A percentile compares a stretch with the other conserved stretches of the same genome.
These are phyloP conservation scores for Crambe crambe DNA, from an alignment of 37 sponge, comb jelly and placozoan genomes.

Conservation along the genomic window DNA sequence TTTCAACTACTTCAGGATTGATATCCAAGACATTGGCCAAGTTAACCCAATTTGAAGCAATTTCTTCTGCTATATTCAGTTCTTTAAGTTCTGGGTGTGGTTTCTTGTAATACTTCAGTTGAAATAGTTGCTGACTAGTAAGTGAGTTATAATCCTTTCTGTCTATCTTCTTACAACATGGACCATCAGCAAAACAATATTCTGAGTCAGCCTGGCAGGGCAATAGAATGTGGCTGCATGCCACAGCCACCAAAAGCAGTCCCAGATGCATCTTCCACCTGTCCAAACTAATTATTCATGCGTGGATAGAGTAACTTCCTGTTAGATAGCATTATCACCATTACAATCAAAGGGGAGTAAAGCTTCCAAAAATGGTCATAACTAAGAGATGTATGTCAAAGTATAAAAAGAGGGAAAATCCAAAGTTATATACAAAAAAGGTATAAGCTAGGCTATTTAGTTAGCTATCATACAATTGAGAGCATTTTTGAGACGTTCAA, in stretches of 20 bases:
- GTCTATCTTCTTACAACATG: not conserved
- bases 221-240: not conserved
- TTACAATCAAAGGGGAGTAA: no score
- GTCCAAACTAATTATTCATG: no score
- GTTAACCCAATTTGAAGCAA: not conserved
- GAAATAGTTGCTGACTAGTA: not conserved
- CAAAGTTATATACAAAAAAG: no score
- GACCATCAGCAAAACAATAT: not conserved
- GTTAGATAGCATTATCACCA: no score
- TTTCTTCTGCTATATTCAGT: no score
- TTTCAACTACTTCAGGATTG: not conserved
- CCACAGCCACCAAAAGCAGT: no score
- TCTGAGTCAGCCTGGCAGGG: not conserved
- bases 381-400: no score
- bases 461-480: not conserved
- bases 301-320: no score
- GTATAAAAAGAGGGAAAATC: not conserved
- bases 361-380: no score
- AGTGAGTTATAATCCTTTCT: not conserved
- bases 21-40: not conserved
- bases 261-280: no score
- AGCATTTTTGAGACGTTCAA: not conserved
- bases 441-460: no score
- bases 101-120: not conserved
- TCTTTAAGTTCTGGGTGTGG: not conserved